Evolutionary conservation across 2,888 invertebrate genomes (phyloP).

Genomic region (Nineta flava): DNA sequence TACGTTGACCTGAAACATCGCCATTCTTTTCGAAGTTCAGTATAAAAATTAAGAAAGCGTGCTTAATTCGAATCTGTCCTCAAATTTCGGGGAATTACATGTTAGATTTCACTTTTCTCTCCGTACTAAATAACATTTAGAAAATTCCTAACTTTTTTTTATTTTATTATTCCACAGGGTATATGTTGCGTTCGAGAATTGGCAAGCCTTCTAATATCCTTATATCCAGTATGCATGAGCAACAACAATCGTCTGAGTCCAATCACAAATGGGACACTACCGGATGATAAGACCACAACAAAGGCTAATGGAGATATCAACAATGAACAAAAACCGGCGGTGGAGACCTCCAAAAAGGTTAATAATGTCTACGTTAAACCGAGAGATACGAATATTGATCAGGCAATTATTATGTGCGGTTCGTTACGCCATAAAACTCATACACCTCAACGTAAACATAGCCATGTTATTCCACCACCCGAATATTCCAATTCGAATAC

Average conservation of each 20-base stretch:
- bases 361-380: constrained; percentile 2
- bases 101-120: no score
- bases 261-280: not conserved
- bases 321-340: no score
- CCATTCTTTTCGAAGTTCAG: no score
- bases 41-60: no score
- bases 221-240: constrained; percentile 24
- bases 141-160: no score
- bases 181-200: constrained; percentile 43
- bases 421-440: constrained; percentile 2
- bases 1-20: no score
- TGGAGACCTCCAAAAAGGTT: no score
- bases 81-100: no score
- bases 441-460: constrained; percentile 6
- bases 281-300: not conserved
- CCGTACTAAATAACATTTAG: no score
- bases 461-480: not conserved
- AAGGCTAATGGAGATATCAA: not conserved
- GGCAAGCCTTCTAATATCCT: constrained; percentile 39
- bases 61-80: no score
- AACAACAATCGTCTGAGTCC: constrained; percentile 11
- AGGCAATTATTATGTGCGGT: not conserved
- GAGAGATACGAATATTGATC: constrained; percentile 4
- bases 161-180: constrained; percentile 25
- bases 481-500: constrained; percentile 1